Evolutionary conservation across 2,888 invertebrate genomes (phyloP).

Genomic region (Agonopterix subpropinquella): DNA sequence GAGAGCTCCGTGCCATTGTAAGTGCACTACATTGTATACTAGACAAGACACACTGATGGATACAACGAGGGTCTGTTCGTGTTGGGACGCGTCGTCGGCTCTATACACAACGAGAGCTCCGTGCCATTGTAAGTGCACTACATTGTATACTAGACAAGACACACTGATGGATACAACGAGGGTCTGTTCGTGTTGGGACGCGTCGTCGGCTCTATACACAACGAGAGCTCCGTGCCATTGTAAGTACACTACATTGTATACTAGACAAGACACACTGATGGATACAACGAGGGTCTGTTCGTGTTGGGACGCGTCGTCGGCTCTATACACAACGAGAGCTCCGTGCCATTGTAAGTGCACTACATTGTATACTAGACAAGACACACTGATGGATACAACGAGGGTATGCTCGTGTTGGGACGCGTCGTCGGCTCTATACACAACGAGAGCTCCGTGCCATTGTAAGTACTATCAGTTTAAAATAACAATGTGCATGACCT

Average conservation of each 20-base stretch:
- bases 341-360: slow-evolving; percentile 84
- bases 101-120: slow-evolving; percentile 61
- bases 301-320: slow-evolving; percentile 86
- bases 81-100: slow-evolving; percentile 84
- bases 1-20: slow-evolving; percentile 86
- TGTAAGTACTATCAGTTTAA: too few relatives aligned
- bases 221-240: slow-evolving; percentile 84
- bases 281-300: slow-evolving; percentile 80
- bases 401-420: too few relatives aligned
- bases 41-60: slow-evolving; percentile 60
- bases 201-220: slow-evolving; percentile 74
- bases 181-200: slow-evolving; percentile 83
- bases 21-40: slow-evolving; percentile 43
- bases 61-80: slow-evolving; percentile 80
- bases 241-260: slow-evolving; percentile 58
- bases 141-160: neutral
- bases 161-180: slow-evolving; percentile 75
- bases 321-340: slow-evolving; percentile 55
- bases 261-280: slow-evolving; percentile 39
- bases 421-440: too few relatives aligned
- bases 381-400: too few relatives aligned
- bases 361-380: neutral
- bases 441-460: too few relatives aligned
- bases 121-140: slow-evolving; percentile 84
- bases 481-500: too few relatives aligned